Base-by-base conservation (phyloP, 2,888 invertebrate genomes). In the Bhutanitis thaidina region DNA sequence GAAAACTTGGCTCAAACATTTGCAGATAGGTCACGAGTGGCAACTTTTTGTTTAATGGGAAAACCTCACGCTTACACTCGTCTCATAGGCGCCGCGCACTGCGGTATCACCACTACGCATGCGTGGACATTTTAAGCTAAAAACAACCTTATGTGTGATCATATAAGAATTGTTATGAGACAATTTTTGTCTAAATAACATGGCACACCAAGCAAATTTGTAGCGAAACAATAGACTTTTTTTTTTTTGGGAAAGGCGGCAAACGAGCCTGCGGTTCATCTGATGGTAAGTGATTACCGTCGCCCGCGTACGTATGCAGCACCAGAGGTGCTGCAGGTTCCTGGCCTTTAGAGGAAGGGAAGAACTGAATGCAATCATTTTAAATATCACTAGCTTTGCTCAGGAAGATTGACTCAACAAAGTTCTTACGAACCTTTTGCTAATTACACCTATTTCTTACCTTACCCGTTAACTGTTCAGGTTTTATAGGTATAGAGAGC, bases 81-180 rank as follows among this genome's bases (percentile, higher is more conserved):
- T 77, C 87, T 77, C 60, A 55, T 59, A 73, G 88, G 84, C 88
- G 88, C 85, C 88, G 87, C 88, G 88, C 88, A 88, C 83, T 88
- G 88, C 88, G 88, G 88, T 84, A 82, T 58, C 65, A 49, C 36
- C 47, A 78, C 66, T 74, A 82, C 88, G 88, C 88, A 87, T 88
- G 88, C 87, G 88, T 81, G 50, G 55, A 43, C 15, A 56, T 50
- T 55, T 60, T 69, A 69, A 58, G 49, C 58, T 36, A 65, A 71
- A 67, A 55, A 49, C 57, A 61, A 64, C 78, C 65, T 57, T 73
- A 70, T 55, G 25, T 12, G 30, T 4, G 5, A 53, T 0, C 25
- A 5, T 1, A 48, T 67, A 72, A 59, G 66, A 66, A 64, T 45
- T 57, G 62, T 56, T 60, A 55, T 63, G 20, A 20, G 35, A 38